Base-by-base conservation (phyloP, 2,797 vertebrate species). In the Florisuga fusca region DNA sequence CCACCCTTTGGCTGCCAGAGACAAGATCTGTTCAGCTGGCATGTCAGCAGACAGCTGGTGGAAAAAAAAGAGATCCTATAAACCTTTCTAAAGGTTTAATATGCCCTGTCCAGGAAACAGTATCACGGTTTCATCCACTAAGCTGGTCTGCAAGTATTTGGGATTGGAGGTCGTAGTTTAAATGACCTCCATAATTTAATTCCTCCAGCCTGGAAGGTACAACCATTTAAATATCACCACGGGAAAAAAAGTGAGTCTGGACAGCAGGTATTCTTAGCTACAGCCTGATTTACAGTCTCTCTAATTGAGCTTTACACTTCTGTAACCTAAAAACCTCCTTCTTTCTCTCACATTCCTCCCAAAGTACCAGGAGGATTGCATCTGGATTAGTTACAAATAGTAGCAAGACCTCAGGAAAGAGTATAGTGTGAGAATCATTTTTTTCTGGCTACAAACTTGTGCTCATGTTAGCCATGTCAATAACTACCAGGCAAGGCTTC, bases 341-440 rank as follows among this genome's bases (percentile, higher is more conserved):
- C 68, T 94, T 95, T 95, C 94, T 96, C 55, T 88, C 74, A 77
- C 90, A 69, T 97, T 94, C 57, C 33, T 97, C 72, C 58, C 68
- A 46, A 95, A 95, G 63, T 96, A 95, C 55, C 87, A 84, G 26
- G 89, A 96, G 75, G 74, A 91, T 82, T 94, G 84, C 92, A 86
- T 94, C 79, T 95, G 93, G 93, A 97, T 97, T 95, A 97, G 95
- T 93, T 96, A 95, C 93, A 95, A 97, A 96, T 84, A 96, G 82
- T 68, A 94, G 87, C 72, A 79, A 89, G 91, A 93, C 72, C 84
- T 96, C 91, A 89, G 55, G 82, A 93, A 67, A 75, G 36, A 90
- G 48, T 31, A 19, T 9, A 93, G 80, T 29, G 29, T 43, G 53
- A 86, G 58, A 95, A 89, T 85, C 1, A 71, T 86, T 93, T 95